These are phyloP conservation scores for Phalacrocorax brasilianus DNA, from an alignment of 2,113 vertebrate species.

Conservation along the genomic window DNA sequence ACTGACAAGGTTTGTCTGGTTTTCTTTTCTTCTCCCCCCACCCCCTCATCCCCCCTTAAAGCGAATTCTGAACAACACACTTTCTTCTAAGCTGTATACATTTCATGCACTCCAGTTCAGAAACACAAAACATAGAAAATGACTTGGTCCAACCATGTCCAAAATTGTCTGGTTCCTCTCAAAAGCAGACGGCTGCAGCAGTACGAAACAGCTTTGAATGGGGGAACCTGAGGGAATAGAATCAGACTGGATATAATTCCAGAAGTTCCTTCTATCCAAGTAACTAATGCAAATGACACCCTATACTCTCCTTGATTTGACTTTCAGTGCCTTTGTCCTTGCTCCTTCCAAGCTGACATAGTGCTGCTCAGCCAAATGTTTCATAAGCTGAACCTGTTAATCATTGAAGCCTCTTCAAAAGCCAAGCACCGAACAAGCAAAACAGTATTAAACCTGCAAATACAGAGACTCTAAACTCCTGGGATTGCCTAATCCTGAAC, in stretches of 20 bases:
- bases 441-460: not conserved
- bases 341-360: not conserved
- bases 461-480: not conserved
- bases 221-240: not conserved
- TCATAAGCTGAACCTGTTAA: not conserved
- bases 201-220: not conserved
- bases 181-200: not conserved
- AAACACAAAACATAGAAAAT: not conserved
- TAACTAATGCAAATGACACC: not conserved
- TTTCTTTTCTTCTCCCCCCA: not conserved
- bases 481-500: not conserved
- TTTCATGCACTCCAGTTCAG: not conserved
- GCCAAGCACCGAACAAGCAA: not conserved
- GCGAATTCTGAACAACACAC: not conserved
- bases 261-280: not conserved
- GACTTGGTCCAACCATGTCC: not conserved
- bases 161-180: not conserved
- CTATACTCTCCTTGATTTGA: not conserved
- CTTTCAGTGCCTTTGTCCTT: not conserved
- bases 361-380: rapidly evolving
- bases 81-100: not conserved
- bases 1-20: not conserved
- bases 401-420: not conserved
- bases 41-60: not conserved
- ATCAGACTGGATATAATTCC: not conserved